Conservation (phyloP, 2,888 invertebrate genomes). For the Rhopalosiphum nymphaeae region DNA sequence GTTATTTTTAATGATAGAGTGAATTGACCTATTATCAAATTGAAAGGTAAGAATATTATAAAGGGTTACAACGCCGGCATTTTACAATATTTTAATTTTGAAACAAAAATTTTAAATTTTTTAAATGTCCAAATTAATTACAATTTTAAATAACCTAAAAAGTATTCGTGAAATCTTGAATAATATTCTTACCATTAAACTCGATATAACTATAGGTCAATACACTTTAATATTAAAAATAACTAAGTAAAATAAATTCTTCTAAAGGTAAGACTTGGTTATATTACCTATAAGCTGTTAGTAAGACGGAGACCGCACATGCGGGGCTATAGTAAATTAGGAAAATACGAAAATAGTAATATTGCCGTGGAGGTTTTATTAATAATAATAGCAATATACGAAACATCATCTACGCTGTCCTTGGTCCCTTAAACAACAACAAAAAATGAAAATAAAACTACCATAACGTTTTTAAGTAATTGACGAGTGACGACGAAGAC, state of each 20-base stretch:
- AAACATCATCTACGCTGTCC: neutral
- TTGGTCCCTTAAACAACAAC: neutral
- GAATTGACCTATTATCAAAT: neutral
- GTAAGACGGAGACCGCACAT: neutral
- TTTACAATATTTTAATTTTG: neutral
- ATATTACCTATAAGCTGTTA: neutral
- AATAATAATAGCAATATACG: neutral
- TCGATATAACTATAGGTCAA: neutral
- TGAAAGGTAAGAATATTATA: neutral
- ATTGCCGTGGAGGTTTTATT: neutral
- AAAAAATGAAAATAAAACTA: neutral
- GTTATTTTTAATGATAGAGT: neutral
- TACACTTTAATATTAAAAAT: neutral
- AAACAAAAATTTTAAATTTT: neutral
- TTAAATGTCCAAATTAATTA: neutral
- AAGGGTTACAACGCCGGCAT: neutral
- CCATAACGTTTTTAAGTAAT: conserved; percentile 18
- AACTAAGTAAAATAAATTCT: neutral
- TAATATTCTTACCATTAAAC: neutral
- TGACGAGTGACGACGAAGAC: neutral
- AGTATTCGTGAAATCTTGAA: neutral
- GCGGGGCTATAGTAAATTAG: neutral
- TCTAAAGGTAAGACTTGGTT: neutral
- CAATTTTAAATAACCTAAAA: neutral
- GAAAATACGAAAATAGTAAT: neutral